These are phyloP conservation scores for Luscinia luscinia DNA, from an alignment of 2,797 vertebrate species.

Conservation along the genomic window DNA sequence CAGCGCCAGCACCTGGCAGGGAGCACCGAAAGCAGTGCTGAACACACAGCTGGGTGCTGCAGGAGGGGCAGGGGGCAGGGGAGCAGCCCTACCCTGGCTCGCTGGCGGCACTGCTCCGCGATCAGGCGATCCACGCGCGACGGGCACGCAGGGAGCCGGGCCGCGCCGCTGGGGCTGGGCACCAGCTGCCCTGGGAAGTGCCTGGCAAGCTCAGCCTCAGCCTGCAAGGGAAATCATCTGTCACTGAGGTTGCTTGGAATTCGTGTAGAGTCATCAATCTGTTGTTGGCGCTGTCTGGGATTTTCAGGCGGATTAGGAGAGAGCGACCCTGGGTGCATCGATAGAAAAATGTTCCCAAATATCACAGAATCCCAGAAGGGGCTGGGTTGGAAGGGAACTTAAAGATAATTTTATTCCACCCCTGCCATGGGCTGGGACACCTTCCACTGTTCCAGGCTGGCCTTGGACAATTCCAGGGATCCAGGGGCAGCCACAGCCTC, in stretches of 20 bases:
- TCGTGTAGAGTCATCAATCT: rapidly evolving
- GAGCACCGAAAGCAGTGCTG: too few species aligned
- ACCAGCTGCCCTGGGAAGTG: slow-evolving; percentile 59
- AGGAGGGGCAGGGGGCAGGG: too few species aligned
- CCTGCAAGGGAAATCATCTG: neutral
- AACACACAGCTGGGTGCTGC: rapidly evolving
- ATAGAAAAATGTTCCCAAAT: rapidly evolving
- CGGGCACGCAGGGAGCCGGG: slow-evolving; percentile 35
- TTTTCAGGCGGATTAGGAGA: rapidly evolving
- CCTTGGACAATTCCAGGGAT: neutral
- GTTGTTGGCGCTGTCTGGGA: rapidly evolving
- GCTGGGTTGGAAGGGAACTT: neutral
- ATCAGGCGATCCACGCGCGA: slow-evolving; percentile 72
- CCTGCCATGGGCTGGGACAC: neutral
- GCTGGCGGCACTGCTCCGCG: slow-evolving; percentile 53
- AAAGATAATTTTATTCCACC: rapidly evolving
- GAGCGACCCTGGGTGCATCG: rapidly evolving
- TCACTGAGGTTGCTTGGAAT: rapidly evolving
- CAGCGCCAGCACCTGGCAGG: slow-evolving; percentile 47
- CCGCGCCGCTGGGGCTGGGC: neutral
- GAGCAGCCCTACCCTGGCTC: slow-evolving; percentile 39
- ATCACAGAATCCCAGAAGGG: too few species aligned
- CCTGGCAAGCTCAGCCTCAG: slow-evolving; percentile 71
- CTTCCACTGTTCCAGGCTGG: rapidly evolving
- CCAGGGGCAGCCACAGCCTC: neutral